Base-by-base conservation (phyloP, 37 sponge, comb jelly and placozoan species). In the Hormiphora californensis region DNA sequence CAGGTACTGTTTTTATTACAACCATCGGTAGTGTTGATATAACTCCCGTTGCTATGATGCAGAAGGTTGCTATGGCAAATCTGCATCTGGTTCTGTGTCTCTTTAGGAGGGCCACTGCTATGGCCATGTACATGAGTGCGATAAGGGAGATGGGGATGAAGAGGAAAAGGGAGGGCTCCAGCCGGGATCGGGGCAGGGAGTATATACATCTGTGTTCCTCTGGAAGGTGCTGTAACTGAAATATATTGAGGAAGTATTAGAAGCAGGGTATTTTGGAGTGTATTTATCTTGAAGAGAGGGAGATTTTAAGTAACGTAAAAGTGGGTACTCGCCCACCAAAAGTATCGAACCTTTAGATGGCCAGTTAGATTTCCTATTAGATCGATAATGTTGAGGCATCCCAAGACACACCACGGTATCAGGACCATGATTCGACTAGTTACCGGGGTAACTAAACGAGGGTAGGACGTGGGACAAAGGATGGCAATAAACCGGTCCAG, bases 71-170 rank as follows among this genome's bases (percentile, higher is more conserved):
- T 5, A 73, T 41, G 21, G 43, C 19, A 46, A 73, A 73, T 2
- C 81, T 43, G 7, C 39, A 73, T 19, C 43, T 39, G 41, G 43
- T 73, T 4, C 25, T 73, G 81, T 40, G 81, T 73, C 46, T 39
- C n/a, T n/a, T n/a, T 28, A 73, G 11, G 12, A 73, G 40, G n/a
- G 43, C 44, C 28, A 41, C 38, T 15, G 38, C 21, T 46, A 73
- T 73, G 25, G 23, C 17, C 11, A 11, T n/a, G 46, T 73, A 73
- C 46, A 73, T 43, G 25, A 73, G 2, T 43, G 17, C 21, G 81
- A 73, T 41, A 22, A 36, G 17, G 7, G 43, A 4, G 15, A 41
- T 39, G 23, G 81, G 81, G 46, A 40, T 30, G 5, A 73, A 46
- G n/a, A 73, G 81, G 35, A 73, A 41, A 33, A 40, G 4, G 4